Conservation (phyloP, 2,113 vertebrate species). For the Mandrillus leucophaeus region DNA sequence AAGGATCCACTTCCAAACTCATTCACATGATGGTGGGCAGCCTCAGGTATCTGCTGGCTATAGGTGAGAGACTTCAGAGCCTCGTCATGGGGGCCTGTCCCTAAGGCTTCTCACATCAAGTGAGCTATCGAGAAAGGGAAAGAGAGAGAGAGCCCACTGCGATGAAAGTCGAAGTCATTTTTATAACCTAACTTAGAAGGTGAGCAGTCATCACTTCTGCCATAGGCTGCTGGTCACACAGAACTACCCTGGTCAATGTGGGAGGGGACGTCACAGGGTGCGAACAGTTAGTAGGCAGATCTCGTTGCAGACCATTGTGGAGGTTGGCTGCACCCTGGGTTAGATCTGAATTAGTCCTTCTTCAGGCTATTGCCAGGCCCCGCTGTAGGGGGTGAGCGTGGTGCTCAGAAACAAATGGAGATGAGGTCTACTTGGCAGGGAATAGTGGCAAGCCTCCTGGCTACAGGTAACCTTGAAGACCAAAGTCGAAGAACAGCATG, state of each 20-base stretch:
- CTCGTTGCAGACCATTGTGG: rapidly evolving
- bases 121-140: no score
- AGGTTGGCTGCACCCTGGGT: neutral
- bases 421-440: rapidly evolving
- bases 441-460: neutral
- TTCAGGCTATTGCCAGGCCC: neutral
- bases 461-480: neutral
- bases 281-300: neutral
- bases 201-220: neutral
- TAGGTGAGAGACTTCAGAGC: neutral
- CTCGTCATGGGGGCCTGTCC: neutral
- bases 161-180: neutral
- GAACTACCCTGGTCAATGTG: rapidly evolving
- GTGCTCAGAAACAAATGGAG: neutral
- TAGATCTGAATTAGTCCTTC: neutral
- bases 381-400: neutral
- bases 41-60: neutral
- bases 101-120: neutral
- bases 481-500: rapidly evolving
- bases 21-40: rapidly evolving
- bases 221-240: neutral
- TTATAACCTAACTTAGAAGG: neutral
- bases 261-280: neutral
- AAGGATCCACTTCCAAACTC: neutral
- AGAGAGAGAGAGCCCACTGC: neutral